Base-by-base conservation (phyloP, 2,113 vertebrate genomes). In the Pionites leucogaster region DNA sequence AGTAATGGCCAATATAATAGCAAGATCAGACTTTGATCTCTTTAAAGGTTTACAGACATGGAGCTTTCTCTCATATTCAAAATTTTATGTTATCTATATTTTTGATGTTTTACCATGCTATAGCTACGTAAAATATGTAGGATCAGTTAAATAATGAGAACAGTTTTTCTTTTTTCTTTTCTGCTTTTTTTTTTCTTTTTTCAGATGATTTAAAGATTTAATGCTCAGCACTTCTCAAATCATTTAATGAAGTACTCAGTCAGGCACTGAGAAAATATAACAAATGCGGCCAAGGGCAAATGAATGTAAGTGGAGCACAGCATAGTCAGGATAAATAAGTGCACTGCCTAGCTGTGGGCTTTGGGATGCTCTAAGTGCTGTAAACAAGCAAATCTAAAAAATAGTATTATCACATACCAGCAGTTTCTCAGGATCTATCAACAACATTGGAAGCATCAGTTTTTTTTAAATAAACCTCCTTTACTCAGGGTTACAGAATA, bases 401-500 rank as follows among this genome's bases (percentile, higher is more conserved):
- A 22, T 5, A 37, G 10, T 11, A 29, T 31, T 35, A 33, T 52
- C 52, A 17, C 14, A 39, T 1, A 7, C 7, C 47, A 71, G 67
- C 44, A 75, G 49, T 10, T 86, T 41, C 71, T 60, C 28, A 50
- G 49, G 37, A 46, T 37, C 49, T 11, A 60, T 14, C 42, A 70
- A 55, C 3, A 41, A 13, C 10, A 35, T 3, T 37, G 35, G 35
- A 78, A 88, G 28, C 28, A 14, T 17, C 13, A 29, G 13, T 7
- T 1, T 25, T 31, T 63, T 50, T 75, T 25, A 27, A 69, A 42
- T 25, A 29, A 83, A 49, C 4, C 13, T 44, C 50, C 13, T 63
- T 39, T 57, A 11, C n/a, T 79, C 0, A 0, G 6, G 2, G 2
- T 31, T 52, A 18, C 6, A 24, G 37, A 16, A 13, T 4, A 13